Conservation (phyloP, 2,797 vertebrate genomes). For the Liparis tanakae region DNA sequence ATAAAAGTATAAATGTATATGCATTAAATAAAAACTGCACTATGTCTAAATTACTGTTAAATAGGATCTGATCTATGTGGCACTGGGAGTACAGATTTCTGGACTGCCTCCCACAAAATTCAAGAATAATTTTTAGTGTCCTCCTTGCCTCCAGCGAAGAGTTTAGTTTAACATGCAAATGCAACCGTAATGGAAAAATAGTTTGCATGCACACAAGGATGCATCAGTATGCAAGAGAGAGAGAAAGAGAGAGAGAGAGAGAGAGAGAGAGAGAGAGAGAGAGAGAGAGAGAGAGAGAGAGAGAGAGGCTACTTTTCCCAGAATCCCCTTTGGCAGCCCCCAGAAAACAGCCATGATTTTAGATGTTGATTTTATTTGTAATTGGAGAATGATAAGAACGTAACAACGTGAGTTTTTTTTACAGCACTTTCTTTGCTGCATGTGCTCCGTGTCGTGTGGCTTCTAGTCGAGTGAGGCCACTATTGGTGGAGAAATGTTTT, state of each 20-base stretch:
- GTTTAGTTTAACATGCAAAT: conserved; percentile 63
- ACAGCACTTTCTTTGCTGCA: conserved; percentile 2
- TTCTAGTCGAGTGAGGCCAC: background rate
- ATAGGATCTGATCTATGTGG: conserved; percentile 47
- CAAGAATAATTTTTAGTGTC: conserved; percentile 24
- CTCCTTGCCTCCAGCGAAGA: conserved; percentile 48
- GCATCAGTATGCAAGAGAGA: conserved; percentile 11
- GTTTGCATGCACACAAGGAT: conserved; percentile 9
- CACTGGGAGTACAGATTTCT: conserved; percentile 43
- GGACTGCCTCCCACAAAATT: conserved; percentile 22
- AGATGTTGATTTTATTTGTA: conserved; percentile 22
- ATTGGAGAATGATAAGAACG: conserved; percentile 35
- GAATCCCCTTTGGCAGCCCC: background rate
- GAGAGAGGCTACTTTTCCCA: conserved; percentile 23
- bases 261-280: background rate
- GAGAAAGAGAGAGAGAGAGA: background rate
- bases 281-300: background rate
- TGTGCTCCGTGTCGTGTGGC: conserved; percentile 11
- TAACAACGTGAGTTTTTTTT: conserved; percentile 14
- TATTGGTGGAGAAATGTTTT: background rate
- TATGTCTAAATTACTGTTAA: conserved; percentile 53
- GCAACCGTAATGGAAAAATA: conserved; percentile 43
- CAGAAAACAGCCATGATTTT: conserved; percentile 23
- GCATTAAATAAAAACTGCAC: conserved; percentile 38
- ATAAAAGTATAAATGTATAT: too few species aligned